Evolutionary conservation across 2,797 vertebrate species (phyloP), one percentile per base, ranked within the genome.

Genomic region (Mormyrus proboscirostris): DNA sequence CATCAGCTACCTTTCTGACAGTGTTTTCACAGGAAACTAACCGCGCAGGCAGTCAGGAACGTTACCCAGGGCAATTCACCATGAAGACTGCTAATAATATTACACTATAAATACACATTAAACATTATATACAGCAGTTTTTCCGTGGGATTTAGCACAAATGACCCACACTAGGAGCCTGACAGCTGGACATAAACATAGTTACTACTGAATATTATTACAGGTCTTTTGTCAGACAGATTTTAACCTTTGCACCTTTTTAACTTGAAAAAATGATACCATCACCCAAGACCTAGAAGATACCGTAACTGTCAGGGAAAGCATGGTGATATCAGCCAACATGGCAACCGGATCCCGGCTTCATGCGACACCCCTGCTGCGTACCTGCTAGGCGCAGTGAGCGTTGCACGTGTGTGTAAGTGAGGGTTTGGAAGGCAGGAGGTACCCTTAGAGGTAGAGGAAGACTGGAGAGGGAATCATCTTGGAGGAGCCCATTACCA

Each of bases 401-500:
- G 83, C 14, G 25, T 47, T 47, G 79, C 7, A 14, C 25, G 4
- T 29, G 53, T 59, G 53, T 59, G 33, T 87, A 4, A 19, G 6
- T 44, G 29, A 44, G 29, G 14, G 51, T 55, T 50, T 14, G 33
- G 87, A 25, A 59, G 41, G 59, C 4, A 6, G 57, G 33, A 3
- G 55, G 5, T 55, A 19, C 76, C 89, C 86, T 69, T 19, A 7
- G 19, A 85, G 47, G 62, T 44, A 44, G 41, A 47, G 44, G 62
- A 73, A 33, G 82, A 86, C 14, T 51, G 88, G 87, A 53, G 44
- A 44, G 50, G 50, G 86, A 29, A n/a, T 85, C 90, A 88, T 88
- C 90, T 91, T 50, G 79, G 47, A 91, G 65, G 22, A 82, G 62
- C 89, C 91, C 86, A 89, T 91, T 90, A 91, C 69, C 90, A 0